Evolutionary conservation across 2,888 invertebrate genomes (phyloP).

Genomic region (Heliconius cydno): DNA sequence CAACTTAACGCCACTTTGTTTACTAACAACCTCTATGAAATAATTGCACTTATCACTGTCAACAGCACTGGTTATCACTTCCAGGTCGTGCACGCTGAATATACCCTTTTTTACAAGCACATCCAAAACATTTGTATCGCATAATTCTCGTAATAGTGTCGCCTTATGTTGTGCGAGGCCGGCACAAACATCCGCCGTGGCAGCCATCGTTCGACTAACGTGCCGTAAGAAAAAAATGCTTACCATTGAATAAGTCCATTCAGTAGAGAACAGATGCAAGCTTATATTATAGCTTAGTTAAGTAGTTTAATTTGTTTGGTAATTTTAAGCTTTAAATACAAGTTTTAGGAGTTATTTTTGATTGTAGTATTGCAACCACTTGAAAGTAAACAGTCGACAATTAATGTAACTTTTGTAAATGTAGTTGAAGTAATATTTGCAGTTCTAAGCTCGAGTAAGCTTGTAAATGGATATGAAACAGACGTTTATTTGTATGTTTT

Average conservation of each 20-base stretch:
- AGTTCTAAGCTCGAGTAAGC: slow-evolving; percentile 9
- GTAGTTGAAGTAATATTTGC: slow-evolving; percentile 26
- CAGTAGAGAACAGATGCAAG: slow-evolving; percentile 58
- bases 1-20: slow-evolving; percentile 84
- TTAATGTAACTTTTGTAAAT: slow-evolving; percentile 32
- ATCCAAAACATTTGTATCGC: slow-evolving; percentile 85
- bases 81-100: slow-evolving; percentile 84
- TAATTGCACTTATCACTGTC: slow-evolving; percentile 83
- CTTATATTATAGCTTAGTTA: slow-evolving; percentile 38
- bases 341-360: neutral
- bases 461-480: slow-evolving; percentile 17
- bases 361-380: slow-evolving; percentile 22
- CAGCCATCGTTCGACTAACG: slow-evolving; percentile 78
- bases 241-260: slow-evolving; percentile 55
- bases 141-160: slow-evolving; percentile 84
- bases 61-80: slow-evolving; percentile 76
- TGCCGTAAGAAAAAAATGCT: slow-evolving; percentile 49
- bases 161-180: slow-evolving; percentile 85
- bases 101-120: slow-evolving; percentile 86
- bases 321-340: slow-evolving; percentile 17
- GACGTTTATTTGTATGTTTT: neutral
- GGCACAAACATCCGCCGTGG: slow-evolving; percentile 83
- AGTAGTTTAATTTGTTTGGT: slow-evolving; percentile 27
- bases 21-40: slow-evolving; percentile 85
- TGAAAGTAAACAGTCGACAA: slow-evolving; percentile 36